phyloP scores from a whole-genome alignment of 2,113 vertebrate species.

The Cebus imitator region DNA sequence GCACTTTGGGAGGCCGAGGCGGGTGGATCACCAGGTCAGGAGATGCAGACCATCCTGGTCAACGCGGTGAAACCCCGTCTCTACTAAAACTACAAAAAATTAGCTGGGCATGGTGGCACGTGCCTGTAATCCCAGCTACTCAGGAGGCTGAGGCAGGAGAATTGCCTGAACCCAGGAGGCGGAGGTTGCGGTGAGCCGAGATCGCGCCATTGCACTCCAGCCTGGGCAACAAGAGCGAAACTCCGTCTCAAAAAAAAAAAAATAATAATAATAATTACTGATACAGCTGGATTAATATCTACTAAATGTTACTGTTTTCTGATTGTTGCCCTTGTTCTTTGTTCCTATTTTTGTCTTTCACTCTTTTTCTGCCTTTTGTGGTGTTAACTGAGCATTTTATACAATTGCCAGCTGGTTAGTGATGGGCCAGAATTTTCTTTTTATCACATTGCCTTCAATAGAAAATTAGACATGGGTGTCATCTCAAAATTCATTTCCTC shows the following conservation, averaged over 20 bases:
- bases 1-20: too few species aligned
- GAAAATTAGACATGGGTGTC: background rate
- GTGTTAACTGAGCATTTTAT: background rate
- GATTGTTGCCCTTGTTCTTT: background rate
- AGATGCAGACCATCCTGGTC: too few species aligned
- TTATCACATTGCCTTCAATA: background rate
- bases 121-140: too few species aligned
- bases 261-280: background rate
- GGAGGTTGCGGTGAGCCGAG: too few species aligned
- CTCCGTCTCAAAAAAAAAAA: background rate
- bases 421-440: background rate
- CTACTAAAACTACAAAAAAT: too few species aligned
- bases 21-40: too few species aligned
- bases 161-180: too few species aligned
- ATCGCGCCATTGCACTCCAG: too few species aligned
- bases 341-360: background rate
- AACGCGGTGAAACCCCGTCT: too few species aligned
- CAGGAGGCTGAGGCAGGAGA: too few species aligned
- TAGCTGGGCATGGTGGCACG: too few species aligned
- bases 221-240: too few species aligned
- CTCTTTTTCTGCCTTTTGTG: background rate
- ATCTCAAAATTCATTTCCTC: background rate
- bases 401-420: background rate
- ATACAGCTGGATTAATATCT: background rate
- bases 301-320: background rate